Percentiles rank a stretch among this genome's conserved stretches.
Conservation (phyloP, 2,888 invertebrate species). For the Tinea pellionella region DNA sequence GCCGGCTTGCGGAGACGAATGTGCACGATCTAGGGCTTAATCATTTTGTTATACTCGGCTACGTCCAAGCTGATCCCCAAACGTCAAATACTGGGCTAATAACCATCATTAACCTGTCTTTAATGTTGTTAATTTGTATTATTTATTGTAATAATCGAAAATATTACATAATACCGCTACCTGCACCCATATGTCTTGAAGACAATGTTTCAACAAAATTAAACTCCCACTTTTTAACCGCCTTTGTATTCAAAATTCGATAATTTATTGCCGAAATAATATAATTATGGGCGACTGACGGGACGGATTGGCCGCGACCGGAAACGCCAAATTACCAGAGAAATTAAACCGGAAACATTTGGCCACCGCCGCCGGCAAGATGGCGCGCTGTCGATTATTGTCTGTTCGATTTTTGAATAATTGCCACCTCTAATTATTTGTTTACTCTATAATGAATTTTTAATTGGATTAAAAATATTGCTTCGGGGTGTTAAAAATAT, state of each 20-base stretch:
- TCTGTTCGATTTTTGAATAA: slow-evolving; percentile 61
- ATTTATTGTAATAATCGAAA: background rate
- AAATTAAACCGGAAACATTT: slow-evolving; percentile 71
- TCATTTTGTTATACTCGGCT: too few species aligned
- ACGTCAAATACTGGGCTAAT: too few species aligned
- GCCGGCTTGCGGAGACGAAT: too few species aligned
- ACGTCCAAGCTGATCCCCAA: too few species aligned
- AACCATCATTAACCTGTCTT: too few species aligned
- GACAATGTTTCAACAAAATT: slow-evolving; percentile 44
- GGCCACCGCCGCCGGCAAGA: slow-evolving; percentile 66
- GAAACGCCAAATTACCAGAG: slow-evolving; percentile 67
- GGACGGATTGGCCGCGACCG: slow-evolving; percentile 64
- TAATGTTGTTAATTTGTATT: background rate
- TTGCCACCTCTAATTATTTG: slow-evolving; percentile 45
- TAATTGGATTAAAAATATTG: background rate
- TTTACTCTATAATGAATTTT: slow-evolving; percentile 21
- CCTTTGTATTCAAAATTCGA: slow-evolving; percentile 65
- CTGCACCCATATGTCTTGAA: slow-evolving; percentile 11
- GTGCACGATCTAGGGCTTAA: too few species aligned
- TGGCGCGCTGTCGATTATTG: slow-evolving; percentile 54
- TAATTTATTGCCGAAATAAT: slow-evolving; percentile 70
- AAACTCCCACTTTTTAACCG: slow-evolving; percentile 51
- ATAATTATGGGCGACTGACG: slow-evolving; percentile 65
- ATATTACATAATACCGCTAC: background rate
- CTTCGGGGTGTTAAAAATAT: background rate